A percentile compares a stretch with the other conserved stretches of the same genome.
phyloP scores from a whole-genome alignment of 2,113 vertebrate species.

The Serinus canaria region DNA sequence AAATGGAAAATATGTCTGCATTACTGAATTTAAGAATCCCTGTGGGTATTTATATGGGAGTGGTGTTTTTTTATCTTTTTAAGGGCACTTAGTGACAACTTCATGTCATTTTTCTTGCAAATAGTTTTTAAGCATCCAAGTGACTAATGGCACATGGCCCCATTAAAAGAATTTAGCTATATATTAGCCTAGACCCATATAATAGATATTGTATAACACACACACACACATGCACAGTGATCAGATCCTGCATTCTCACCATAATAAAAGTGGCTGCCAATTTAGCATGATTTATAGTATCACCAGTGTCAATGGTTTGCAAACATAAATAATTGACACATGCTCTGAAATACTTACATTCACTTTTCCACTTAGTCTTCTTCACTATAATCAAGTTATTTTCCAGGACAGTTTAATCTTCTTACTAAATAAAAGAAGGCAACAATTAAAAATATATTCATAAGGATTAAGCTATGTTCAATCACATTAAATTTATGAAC shows the following conservation, averaged over 20 bases:
- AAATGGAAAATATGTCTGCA: neutral
- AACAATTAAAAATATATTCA: constrained; percentile 20
- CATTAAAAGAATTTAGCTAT: neutral
- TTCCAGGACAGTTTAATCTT: constrained; percentile 52
- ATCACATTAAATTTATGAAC: constrained; percentile 14
- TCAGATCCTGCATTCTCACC: neutral
- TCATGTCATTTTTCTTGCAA: neutral
- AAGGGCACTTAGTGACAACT: neutral
- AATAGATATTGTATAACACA: neutral
- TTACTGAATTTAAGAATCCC: neutral
- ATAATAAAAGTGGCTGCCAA: neutral
- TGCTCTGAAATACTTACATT: constrained; percentile 57
- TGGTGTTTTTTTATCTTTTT: neutral
- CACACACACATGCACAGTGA: neutral
- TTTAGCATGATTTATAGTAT: neutral
- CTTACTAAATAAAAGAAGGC: constrained; percentile 29
- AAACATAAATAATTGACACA: neutral
- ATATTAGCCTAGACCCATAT: neutral
- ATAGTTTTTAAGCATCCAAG: neutral
- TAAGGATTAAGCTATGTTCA: neutral
- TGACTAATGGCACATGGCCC: neutral
- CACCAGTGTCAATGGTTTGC: neutral
- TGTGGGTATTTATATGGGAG: neutral
- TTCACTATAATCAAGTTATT: constrained; percentile 53
- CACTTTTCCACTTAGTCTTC: constrained; percentile 31